Evolutionary conservation across 2,797 vertebrate genomes (phyloP).

Genomic region (Danio tinwini): DNA sequence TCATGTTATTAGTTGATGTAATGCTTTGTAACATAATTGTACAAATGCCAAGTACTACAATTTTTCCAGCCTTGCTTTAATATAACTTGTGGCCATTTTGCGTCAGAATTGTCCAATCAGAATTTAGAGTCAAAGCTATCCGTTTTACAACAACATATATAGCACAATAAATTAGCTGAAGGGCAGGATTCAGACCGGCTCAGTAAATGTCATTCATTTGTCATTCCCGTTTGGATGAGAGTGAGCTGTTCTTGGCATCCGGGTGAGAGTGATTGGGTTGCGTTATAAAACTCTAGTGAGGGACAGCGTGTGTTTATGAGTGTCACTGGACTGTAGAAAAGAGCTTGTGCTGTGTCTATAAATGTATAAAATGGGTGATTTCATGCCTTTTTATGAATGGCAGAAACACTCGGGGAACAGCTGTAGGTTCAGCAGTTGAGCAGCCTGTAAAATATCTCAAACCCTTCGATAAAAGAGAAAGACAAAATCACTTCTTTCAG

Average conservation of each 20-base stretch:
- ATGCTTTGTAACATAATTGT: background rate
- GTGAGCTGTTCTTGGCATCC: slow-evolving; percentile 66
- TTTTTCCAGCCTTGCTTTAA: background rate
- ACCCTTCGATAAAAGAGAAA: slow-evolving; percentile 24
- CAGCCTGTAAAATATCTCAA: slow-evolving; percentile 25
- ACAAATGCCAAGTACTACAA: slow-evolving; percentile 1
- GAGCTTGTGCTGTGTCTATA: slow-evolving; percentile 58
- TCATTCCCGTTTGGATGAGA: slow-evolving; percentile 51
- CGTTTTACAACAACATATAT: slow-evolving; percentile 17
- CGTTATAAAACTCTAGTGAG: slow-evolving; percentile 59
- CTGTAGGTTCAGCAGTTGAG: slow-evolving; percentile 49
- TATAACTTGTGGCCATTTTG: background rate
- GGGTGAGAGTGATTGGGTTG: slow-evolving; percentile 40
- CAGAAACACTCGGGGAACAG: slow-evolving; percentile 59
- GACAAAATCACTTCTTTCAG: background rate
- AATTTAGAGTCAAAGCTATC: slow-evolving; percentile 2
- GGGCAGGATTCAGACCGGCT: background rate
- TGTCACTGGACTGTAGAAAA: slow-evolving; percentile 63
- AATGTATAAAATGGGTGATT: slow-evolving; percentile 69
- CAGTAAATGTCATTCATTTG: slow-evolving; percentile 51
- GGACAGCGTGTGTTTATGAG: slow-evolving; percentile 61
- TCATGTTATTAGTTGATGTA: background rate
- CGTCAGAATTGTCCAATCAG: background rate
- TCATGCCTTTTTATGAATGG: slow-evolving; percentile 60
- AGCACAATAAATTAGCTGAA: slow-evolving; percentile 5